Percentiles rank a stretch among this genome's conserved stretches.
These are phyloP conservation scores for Ormyrus rosae DNA, from an alignment of 2,888 invertebrate species.

Conservation along the genomic window DNA sequence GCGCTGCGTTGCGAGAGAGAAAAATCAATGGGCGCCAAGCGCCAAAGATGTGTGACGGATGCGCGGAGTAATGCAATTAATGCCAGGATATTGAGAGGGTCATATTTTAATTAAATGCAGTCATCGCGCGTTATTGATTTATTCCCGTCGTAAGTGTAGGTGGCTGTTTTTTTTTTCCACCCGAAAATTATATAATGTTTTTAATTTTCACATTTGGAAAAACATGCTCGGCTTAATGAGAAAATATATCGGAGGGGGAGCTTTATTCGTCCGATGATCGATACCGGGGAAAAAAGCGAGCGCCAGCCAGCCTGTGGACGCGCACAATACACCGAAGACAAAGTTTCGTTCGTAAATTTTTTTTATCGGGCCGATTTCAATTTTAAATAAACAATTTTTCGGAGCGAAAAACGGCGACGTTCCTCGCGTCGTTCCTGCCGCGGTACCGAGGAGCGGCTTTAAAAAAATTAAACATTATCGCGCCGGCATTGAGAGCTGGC, in stretches of 20 bases:
- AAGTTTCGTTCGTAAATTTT: no score
- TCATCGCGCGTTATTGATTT: conserved; percentile 44
- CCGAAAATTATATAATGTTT: neutral
- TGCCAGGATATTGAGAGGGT: conserved; percentile 47
- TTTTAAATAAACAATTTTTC: no score
- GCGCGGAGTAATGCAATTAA: conserved; percentile 54
- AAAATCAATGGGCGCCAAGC: conserved; percentile 28
- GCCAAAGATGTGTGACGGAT: conserved; percentile 51
- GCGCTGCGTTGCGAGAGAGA: conserved; percentile 1
- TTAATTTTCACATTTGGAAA: conserved; percentile 4
- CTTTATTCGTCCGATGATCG: no score
- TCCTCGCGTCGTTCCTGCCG: no score
- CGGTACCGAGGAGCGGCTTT: no score
- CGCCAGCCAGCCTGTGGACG: no score
- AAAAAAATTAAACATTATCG: no score
- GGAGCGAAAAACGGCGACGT: no score
- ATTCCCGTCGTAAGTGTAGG: conserved; percentile 17
- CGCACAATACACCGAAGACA: no score
- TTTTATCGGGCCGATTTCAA: no score
- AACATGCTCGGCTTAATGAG: neutral
- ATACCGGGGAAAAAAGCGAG: no score
- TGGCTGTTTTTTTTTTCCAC: neutral
- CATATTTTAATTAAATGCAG: conserved; percentile 56
- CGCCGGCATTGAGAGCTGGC: no score
- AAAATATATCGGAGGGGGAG: neutral